Evolutionary conservation across 2,113 vertebrate species (phyloP).

Genomic region (Oreochromis tanganicae): DNA sequence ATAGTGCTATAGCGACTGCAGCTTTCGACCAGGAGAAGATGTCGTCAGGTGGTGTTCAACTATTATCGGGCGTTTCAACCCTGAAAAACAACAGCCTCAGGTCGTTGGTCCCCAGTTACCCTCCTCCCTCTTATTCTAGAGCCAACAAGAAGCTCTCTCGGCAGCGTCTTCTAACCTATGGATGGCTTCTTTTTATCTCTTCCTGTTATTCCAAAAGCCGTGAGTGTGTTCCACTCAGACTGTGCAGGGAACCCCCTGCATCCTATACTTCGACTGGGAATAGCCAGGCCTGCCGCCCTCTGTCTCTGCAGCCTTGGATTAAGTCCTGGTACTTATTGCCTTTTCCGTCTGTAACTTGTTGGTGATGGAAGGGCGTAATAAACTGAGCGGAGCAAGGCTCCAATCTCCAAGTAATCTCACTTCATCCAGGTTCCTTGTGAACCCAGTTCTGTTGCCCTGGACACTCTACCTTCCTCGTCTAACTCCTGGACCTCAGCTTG

Average conservation of each 20-base stretch:
- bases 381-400: background rate
- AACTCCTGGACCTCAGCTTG: background rate
- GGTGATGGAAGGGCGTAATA: background rate
- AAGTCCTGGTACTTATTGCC: too few species aligned
- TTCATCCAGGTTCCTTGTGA: background rate
- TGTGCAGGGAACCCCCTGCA: background rate
- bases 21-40: background rate
- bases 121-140: background rate
- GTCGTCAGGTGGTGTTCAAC: background rate
- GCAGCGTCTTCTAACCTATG: accelerated
- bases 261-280: background rate
- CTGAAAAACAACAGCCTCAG: background rate
- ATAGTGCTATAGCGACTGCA: background rate
- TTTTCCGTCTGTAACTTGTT: background rate
- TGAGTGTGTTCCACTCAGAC: background rate
- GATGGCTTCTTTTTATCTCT: background rate
- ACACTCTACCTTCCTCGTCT: background rate
- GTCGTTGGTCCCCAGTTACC: background rate
- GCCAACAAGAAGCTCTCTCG: background rate
- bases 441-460: background rate
- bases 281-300: background rate
- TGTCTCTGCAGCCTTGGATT: background rate
- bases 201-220: background rate
- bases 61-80: background rate
- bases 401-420: background rate